Conservation (phyloP, 2,888 invertebrate species). For the Nymphalis urticae region DNA sequence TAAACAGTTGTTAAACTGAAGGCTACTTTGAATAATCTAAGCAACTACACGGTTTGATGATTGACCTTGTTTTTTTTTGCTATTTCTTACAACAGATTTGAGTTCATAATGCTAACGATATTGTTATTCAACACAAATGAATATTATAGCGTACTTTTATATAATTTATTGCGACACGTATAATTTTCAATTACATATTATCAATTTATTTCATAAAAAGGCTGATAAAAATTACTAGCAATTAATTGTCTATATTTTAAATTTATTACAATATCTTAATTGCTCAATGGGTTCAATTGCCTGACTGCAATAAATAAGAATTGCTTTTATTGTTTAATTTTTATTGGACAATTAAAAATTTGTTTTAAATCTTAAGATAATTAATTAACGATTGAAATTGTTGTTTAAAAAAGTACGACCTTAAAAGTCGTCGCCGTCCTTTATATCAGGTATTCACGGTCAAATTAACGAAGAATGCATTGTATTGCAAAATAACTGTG, state of each 20-base stretch:
- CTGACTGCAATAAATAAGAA: slow-evolving; percentile 16
- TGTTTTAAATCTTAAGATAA: neutral
- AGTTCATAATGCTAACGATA: slow-evolving; percentile 17
- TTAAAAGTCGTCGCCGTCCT: slow-evolving; percentile 51
- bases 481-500: slow-evolving; percentile 61
- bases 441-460: slow-evolving; percentile 59
- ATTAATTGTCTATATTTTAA: neutral
- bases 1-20: slow-evolving; percentile 8
- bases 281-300: slow-evolving; percentile 29
- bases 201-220: neutral
- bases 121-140: too few relatives aligned
- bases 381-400: neutral
- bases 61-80: slow-evolving; percentile 31
- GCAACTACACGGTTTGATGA: slow-evolving; percentile 16
- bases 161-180: too few relatives aligned
- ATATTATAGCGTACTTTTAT: too few relatives aligned
- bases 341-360: neutral
- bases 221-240: slow-evolving; percentile 1
- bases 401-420: slow-evolving; percentile 6
- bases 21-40: slow-evolving; percentile 17
- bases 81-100: slow-evolving; percentile 20
- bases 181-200: too few relatives aligned
- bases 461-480: slow-evolving; percentile 62
- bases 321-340: slow-evolving; percentile 20
- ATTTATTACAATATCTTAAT: slow-evolving; percentile 28